These are phyloP conservation scores for Lepidurus packardi DNA, from an alignment of 1,140 invertebrate genomes.

Conservation along the genomic window DNA sequence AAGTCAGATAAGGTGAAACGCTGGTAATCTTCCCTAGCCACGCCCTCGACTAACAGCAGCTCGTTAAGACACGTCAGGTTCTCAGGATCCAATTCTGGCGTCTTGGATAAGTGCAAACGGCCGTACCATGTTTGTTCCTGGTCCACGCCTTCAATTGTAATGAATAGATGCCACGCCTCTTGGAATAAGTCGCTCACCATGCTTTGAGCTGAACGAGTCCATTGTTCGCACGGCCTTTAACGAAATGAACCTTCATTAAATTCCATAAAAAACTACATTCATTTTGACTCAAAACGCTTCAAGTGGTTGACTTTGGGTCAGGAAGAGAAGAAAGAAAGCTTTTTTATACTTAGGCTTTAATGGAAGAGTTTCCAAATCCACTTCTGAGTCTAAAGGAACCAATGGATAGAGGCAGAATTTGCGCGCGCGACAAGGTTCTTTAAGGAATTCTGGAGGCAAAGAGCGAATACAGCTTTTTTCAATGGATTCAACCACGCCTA, in stretches of 20 bases:
- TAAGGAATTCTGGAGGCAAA: neutral
- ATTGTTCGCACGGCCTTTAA: neutral
- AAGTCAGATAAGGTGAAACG: neutral
- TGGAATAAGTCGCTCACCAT: neutral
- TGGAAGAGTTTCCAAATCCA: neutral
- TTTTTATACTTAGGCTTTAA: neutral
- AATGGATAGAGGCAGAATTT: constrained; percentile 12
- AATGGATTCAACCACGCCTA: neutral
- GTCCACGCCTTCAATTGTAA: neutral
- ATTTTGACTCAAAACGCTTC: no score
- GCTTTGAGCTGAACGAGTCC: neutral
- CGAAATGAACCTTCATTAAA: neutral
- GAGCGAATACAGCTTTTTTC: neutral
- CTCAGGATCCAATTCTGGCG: neutral
- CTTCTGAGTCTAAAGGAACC: neutral
- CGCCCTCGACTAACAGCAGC: neutral
- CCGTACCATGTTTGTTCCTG: neutral
- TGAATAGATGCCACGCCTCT: neutral
- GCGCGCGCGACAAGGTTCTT: neutral
- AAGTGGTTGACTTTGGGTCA: no score
- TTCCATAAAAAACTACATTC: neutral
- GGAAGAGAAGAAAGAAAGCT: neutral
- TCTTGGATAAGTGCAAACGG: neutral
- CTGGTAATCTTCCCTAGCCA: neutral
- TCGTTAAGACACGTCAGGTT: neutral